Evolutionary conservation across 2,113 vertebrate species (phyloP).

Genomic region (Otus sunia): DNA sequence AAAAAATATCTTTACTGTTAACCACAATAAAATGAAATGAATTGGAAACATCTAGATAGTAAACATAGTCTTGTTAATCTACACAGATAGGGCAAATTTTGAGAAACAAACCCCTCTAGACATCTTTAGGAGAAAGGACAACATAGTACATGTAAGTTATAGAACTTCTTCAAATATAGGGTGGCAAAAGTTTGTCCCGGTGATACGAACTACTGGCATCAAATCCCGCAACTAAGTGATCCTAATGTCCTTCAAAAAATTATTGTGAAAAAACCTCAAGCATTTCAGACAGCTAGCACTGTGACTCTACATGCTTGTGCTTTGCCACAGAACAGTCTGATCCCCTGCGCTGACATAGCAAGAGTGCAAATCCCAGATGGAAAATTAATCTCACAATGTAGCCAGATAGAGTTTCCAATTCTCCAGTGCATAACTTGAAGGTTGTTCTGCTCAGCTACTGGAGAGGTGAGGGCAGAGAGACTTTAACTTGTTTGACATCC

Average conservation of each 20-base stretch:
- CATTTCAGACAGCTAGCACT: slow-evolving; percentile 34
- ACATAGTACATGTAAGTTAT: background rate
- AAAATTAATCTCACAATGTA: slow-evolving; percentile 68
- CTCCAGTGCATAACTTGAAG: slow-evolving; percentile 27
- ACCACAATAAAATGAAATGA: background rate
- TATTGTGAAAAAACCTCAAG: slow-evolving; percentile 4
- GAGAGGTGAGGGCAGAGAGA: slow-evolving; percentile 28
- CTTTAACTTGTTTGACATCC: slow-evolving; percentile 32
- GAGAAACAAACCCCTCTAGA: background rate
- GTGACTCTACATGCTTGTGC: slow-evolving; percentile 41
- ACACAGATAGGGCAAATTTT: background rate
- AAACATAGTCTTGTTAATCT: background rate
- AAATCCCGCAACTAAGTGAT: slow-evolving; percentile 7
- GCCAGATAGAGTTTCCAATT: slow-evolving; percentile 69
- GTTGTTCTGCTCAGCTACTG: slow-evolving; percentile 43
- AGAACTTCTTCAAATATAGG: background rate
- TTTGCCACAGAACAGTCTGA: slow-evolving; percentile 67
- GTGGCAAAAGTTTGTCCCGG: background rate
- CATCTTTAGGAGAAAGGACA: background rate
- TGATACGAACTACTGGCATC: background rate
- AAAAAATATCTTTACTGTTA: background rate
- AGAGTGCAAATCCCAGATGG: slow-evolving; percentile 74
- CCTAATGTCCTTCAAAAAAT: slow-evolving; percentile 45
- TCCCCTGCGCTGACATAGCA: slow-evolving; percentile 61
- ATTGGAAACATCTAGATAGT: background rate